phyloP scores from a whole-genome alignment of 2,797 vertebrate species.

The Remorina albescens region DNA sequence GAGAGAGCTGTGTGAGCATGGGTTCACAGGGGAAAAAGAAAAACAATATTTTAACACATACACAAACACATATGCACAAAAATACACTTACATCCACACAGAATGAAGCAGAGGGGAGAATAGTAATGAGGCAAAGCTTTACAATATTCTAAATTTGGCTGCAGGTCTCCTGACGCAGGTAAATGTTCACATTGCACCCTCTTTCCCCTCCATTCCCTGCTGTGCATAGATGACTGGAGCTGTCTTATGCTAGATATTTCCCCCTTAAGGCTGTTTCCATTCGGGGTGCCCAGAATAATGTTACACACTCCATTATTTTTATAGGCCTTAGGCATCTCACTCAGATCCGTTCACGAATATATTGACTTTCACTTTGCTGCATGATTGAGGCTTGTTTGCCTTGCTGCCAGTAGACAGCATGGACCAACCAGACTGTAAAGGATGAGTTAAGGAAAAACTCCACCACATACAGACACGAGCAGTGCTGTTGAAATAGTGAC shows the following conservation, averaged over 20 bases:
- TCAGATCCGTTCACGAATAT: slow-evolving; percentile 80
- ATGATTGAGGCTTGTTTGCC: slow-evolving; percentile 80
- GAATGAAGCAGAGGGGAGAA: slow-evolving; percentile 47
- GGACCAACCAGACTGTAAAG: slow-evolving; percentile 66
- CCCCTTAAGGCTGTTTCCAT: slow-evolving; percentile 78
- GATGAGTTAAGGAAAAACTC: slow-evolving; percentile 52
- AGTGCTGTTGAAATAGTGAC: slow-evolving; percentile 10
- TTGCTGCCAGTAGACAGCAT: slow-evolving; percentile 40
- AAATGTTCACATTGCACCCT: slow-evolving; percentile 61
- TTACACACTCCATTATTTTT: slow-evolving; percentile 82
- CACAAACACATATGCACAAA: slow-evolving; percentile 39
- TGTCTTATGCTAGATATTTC: slow-evolving; percentile 70
- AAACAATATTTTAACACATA: slow-evolving; percentile 50
- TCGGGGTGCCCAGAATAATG: slow-evolving; percentile 73
- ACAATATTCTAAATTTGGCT: slow-evolving; percentile 77
- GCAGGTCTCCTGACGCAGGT: slow-evolving; percentile 69
- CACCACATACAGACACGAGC: slow-evolving; percentile 16
- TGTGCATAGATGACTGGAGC: slow-evolving; percentile 68
- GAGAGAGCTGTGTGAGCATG: slow-evolving; percentile 40
- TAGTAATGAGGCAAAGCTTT: slow-evolving; percentile 72
- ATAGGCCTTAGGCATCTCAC: slow-evolving; percentile 73
- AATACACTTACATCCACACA: slow-evolving; percentile 45
- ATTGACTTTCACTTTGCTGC: slow-evolving; percentile 80
- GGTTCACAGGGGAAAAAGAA: slow-evolving; percentile 47
- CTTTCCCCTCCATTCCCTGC: slow-evolving; percentile 42